Evolutionary conservation across 2,888 invertebrate species (phyloP).

Genomic region (Harmothoe impar): DNA sequence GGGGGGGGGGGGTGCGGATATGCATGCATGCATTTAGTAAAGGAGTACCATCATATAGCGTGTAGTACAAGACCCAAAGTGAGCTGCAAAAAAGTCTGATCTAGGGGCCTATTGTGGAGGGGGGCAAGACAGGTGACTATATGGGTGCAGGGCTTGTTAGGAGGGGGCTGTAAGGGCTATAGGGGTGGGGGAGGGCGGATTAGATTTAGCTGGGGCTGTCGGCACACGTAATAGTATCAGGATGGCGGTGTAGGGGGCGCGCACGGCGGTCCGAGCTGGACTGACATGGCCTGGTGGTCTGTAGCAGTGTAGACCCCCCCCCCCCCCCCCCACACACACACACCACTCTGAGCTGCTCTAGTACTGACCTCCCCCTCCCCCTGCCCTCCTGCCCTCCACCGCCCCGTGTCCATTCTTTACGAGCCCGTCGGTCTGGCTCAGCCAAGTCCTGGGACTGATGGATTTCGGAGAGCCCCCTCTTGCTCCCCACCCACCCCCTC

Average conservation of each 20-base stretch:
- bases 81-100: no score
- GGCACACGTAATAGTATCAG: constrained; percentile 51
- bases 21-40: no score
- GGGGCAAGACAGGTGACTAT: no score
- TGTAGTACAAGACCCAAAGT: no score
- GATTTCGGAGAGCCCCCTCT: constrained; percentile 34
- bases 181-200: neutral
- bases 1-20: neutral
- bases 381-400: neutral
- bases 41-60: no score
- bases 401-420: constrained; percentile 46
- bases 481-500: neutral
- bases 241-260: constrained; percentile 6
- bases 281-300: constrained; percentile 22
- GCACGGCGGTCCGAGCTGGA: constrained; percentile 4
- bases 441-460: constrained; percentile 4
- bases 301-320: neutral
- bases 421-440: constrained; percentile 50
- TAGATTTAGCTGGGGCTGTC: constrained; percentile 42
- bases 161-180: no score
- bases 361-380: neutral
- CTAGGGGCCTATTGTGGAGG: no score
- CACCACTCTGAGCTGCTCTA: neutral
- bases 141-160: no score
- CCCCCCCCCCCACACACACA: neutral